Base-by-base conservation (phyloP, 2,113 vertebrate genomes). In the Collichthys lucidus region DNA sequence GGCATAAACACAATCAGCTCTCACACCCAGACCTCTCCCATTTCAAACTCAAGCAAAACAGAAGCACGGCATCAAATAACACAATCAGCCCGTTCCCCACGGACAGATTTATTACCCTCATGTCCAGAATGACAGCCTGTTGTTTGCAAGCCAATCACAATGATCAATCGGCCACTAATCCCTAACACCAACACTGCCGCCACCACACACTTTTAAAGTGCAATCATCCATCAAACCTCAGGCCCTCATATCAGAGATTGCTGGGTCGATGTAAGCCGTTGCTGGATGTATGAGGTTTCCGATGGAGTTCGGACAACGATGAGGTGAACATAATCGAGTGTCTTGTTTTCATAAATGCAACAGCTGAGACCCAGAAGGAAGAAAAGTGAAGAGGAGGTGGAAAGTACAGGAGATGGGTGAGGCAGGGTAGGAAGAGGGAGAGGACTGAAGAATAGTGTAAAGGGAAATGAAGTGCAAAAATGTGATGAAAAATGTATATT, bases 261-360 rank as follows among this genome's bases (percentile, higher is more conserved):
- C 76, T 86, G 77, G 86, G 89, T 87, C 79, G 80, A 88, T 87
- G 52, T 42, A 50, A 63, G 79, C 73, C 42, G 4, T 40, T 40
- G 77, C 60, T 87, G 87, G 84, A 89, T 79, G 79, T 79, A 86
- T 84, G 85, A 86, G 77, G 74, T 90, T 89, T 89, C 68, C 40
- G 40, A 91, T 71, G 81, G 81, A 70, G 85, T 57, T 79, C 40
- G 14, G 80, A 84, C 90, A 87, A 86, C 26, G 50, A 75, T 49
- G 74, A 80, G 82, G 52, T 10, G 67, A 77, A 83, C 60, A 86
- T 92, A 86, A 93, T 93, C 61, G 83, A 94, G 90, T 92, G 84
- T 80, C 87, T 87, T 93, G 91, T 92, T 94, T 92, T 91, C 87
- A 89, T 86, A 90, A 89, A 91, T 22, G 63, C 87, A 93, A 86